Conservation (phyloP, 2,888 invertebrate species). For the Trissolcus japonicus region DNA sequence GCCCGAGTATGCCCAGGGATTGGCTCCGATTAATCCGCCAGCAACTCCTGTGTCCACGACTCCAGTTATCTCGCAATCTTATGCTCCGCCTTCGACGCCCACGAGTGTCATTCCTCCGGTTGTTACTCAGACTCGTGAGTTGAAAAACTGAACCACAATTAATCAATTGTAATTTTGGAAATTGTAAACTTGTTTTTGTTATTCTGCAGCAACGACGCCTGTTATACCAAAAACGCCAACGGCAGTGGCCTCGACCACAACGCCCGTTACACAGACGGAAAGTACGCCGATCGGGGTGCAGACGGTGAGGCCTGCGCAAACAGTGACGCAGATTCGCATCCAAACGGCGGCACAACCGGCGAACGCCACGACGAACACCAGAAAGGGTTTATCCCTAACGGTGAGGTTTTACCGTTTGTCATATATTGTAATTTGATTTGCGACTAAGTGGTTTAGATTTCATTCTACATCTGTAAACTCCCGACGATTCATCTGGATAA, state of each 20-base stretch:
- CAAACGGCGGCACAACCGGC: slow-evolving; percentile 75
- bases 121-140: slow-evolving; percentile 66
- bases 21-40: slow-evolving; percentile 81
- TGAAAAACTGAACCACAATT: too few species aligned
- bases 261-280: slow-evolving; percentile 68
- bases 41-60: slow-evolving; percentile 58
- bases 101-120: slow-evolving; percentile 65
- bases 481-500: too few species aligned
- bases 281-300: slow-evolving; percentile 70
- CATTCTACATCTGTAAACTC: slow-evolving; percentile 6
- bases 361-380: slow-evolving; percentile 77
- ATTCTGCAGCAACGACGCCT: slow-evolving; percentile 66
- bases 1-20: slow-evolving; percentile 90
- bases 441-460: not conserved
- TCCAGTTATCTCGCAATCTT: slow-evolving; percentile 62
- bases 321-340: slow-evolving; percentile 79
- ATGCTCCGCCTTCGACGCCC: slow-evolving; percentile 68
- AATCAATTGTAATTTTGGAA: too few species aligned
- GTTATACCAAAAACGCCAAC: slow-evolving; percentile 67
- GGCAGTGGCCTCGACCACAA: slow-evolving; percentile 66
- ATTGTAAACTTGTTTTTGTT: not conserved
- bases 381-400: slow-evolving; percentile 84
- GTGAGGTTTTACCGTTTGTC: slow-evolving; percentile 73
- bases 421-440: slow-evolving; percentile 12
- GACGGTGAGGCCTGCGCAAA: slow-evolving; percentile 74